Evolutionary conservation across 2,113 vertebrate species (phyloP), one percentile per base, ranked within the genome.

Genomic region (Steatornis caripensis): DNA sequence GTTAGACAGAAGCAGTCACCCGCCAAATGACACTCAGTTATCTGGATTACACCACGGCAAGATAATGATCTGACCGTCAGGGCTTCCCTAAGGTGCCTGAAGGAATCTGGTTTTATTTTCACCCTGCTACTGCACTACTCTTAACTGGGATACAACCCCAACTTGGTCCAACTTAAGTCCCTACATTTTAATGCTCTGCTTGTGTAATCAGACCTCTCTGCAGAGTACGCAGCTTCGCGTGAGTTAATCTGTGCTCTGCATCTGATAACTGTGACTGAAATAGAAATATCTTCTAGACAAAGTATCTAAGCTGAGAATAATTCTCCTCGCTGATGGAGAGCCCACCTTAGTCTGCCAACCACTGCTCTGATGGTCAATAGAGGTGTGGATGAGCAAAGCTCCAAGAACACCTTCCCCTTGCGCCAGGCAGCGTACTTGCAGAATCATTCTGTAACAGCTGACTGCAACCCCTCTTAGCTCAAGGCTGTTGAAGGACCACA

Each of bases 181-280:
- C 53, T 15, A 45, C 26, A 45, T 26, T 37, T 37, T 65, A 65
- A 69, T 13, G 48, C 34, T 77, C n/a, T 72, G 34, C 30, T 46
- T 46, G 19, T 20, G 22, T 16, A 29, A 55, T 48, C 7, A 48
- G 53, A 51, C 12, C 23, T 55, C 70, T 58, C 65, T 23, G 57
- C 41, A 79, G 37, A 79, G 61, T 3, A 43, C 2, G 11, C 12
- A 46, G 72, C 29, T 80, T 34, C 29, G 30, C 0, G 0, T 19
- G 36, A 78, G 87, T 64, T 58, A 58, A 58, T 32, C 69, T 6
- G 2, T 48, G 21, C 48, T 83, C 79, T 68, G 57, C 27, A 62
- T 45, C 57, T 53, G 37, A 54, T 9, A 70, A 71, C 26, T 34
- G 22, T 16, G 45, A 69, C 29, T 66, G 58, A 70, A 88, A 58